These are phyloP conservation scores for Drosophila nebulosa DNA, from an alignment of 1,140 invertebrate species.

Conservation along the genomic window DNA sequence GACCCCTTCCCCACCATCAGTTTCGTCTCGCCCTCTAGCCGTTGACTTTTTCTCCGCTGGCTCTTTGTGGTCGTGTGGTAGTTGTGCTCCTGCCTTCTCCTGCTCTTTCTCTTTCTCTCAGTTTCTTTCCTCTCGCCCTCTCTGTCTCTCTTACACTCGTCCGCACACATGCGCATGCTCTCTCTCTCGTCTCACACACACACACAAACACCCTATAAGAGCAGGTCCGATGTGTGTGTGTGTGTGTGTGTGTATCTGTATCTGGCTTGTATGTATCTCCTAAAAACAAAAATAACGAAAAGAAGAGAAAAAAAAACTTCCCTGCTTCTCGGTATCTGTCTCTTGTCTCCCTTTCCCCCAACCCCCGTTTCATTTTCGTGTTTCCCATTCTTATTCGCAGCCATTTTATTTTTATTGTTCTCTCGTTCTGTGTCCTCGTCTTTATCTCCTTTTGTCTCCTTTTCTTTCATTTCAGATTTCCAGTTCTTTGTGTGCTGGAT, in stretches of 20 bases:
- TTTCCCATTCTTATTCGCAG: constrained; percentile 58
- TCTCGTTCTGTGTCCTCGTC: constrained; percentile 45
- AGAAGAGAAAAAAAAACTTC: constrained; percentile 49
- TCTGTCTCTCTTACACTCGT: constrained; percentile 25
- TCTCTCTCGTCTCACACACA: constrained; percentile 21
- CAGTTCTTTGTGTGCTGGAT: constrained; percentile 6
- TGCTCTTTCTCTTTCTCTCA: constrained; percentile 6
- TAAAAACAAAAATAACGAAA: neutral
- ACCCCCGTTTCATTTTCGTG: neutral
- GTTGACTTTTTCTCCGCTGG: constrained; percentile 44
- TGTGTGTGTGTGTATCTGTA: constrained; percentile 40
- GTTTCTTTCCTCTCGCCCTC: neutral
- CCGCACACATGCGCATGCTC: constrained; percentile 37
- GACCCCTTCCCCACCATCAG: neutral
- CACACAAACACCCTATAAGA: neutral
- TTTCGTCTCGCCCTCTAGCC: constrained; percentile 6
- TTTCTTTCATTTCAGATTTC: constrained; percentile 15
- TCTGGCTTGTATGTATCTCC: constrained; percentile 49
- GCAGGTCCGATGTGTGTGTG: constrained; percentile 1
- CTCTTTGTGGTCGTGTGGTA: constrained; percentile 41
- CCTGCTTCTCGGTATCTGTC: constrained; percentile 22
- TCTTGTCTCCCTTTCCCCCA: neutral
- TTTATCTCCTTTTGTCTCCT: constrained; percentile 36
- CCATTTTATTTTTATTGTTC: constrained; percentile 73
- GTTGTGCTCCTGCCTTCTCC: constrained; percentile 19